Base-by-base conservation (phyloP, 2,888 invertebrate species). In the Villa cingulata region DNA sequence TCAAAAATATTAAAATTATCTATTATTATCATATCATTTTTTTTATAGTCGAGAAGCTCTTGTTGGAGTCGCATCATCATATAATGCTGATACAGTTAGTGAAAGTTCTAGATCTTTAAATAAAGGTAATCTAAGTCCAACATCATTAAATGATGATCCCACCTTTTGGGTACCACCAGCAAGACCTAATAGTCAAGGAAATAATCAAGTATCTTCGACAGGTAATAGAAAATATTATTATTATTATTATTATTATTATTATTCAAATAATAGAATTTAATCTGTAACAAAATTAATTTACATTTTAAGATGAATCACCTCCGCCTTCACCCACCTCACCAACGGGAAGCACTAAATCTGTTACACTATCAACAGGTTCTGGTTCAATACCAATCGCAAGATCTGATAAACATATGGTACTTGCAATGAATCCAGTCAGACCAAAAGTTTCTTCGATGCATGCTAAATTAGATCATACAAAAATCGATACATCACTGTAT, bases 381-480 rank as follows among this genome's bases (percentile, higher is more conserved):
- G 56, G 59, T 9, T 63, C 64, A 10, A 65, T 68, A 41, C 65
- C 68, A n/a, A 67, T 72, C 19, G 70, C 70, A 1, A 59, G 72
- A 6, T 70, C 70, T 37, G 76, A 76, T 38, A 75, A 74, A 50
- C 74, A 75, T 49, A 70, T 77, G 45, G 72, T 77, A 1, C 64
- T 76, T 41, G 70, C 74, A 19, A 71, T 68, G 62, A 67, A 67
- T 52, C 71, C 72, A 2, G 57, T 64, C 9, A 58, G 74, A 4
- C 74, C 74, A 1, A 68, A 70, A 40, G 70, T 74, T 4, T 67
- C 72, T 17, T 73, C 78, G 18, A 79, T 79, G 77, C 77, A 78
- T 54, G 75, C 78, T 42, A 78, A 78, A 55, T 65, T 81, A 53
- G 80, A 79, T 60, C 77, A 76, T 56, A 73, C 75, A 12, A 77